Percentiles rank a stretch among this genome's conserved stretches.
phyloP scores from a whole-genome alignment of 92 coral and sea anemone species.

The Umimayanthus kanabou region DNA sequence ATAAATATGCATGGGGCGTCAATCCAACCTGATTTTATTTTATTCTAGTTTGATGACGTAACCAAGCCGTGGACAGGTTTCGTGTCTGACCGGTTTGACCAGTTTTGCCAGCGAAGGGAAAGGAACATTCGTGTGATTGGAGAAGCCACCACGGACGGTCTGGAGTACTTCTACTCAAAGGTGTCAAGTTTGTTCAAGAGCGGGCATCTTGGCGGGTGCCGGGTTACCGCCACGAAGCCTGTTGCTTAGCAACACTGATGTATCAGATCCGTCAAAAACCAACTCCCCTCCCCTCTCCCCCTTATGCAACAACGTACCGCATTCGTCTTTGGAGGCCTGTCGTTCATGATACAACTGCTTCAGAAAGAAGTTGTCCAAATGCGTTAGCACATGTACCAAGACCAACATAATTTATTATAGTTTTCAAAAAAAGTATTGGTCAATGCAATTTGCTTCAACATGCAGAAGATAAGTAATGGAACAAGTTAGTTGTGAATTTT shows the following conservation, averaged over 20 bases:
- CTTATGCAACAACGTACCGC: not conserved
- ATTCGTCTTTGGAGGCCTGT: not conserved
- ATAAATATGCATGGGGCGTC: not conserved
- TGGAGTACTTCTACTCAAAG: constrained; percentile 64
- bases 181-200: constrained; percentile 33
- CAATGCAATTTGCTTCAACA: not conserved
- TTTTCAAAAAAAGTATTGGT: too few relatives aligned
- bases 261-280: not conserved
- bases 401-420: too few relatives aligned
- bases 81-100: constrained; percentile 49
- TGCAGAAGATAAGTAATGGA: too few relatives aligned
- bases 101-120: constrained; percentile 56
- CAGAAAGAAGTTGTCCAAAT: not conserved
- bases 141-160: constrained; percentile 61
- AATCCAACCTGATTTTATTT: not conserved
- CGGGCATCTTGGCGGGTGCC: constrained; percentile 69
- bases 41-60: constrained; percentile 63
- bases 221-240: constrained; percentile 69
- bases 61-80: constrained; percentile 59
- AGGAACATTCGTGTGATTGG: constrained; percentile 73
- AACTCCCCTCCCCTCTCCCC: not conserved
- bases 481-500: not conserved
- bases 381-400: not conserved
- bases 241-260: not conserved
- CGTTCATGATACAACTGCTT: too few relatives aligned